Conservation (phyloP, 2,797 vertebrate genomes). For the Galago senegalensis region DNA sequence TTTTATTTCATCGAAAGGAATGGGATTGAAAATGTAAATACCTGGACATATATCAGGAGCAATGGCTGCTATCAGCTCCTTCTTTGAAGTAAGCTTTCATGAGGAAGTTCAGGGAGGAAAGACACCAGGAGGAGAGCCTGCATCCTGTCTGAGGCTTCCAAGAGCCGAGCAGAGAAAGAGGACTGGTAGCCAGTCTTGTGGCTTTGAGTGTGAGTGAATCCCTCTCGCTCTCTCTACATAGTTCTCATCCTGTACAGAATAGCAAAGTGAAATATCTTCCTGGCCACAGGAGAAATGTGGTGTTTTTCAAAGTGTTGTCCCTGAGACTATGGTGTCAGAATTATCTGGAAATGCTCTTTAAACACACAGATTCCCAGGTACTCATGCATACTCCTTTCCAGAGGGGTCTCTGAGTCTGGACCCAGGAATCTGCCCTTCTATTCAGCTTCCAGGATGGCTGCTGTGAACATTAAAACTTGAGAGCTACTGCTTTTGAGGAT, state of each 20-base stretch:
- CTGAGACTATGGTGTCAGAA: background rate
- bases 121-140: background rate
- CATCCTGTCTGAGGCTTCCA: background rate
- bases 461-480: background rate
- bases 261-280: background rate
- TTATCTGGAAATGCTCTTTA: background rate
- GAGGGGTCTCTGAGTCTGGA: background rate
- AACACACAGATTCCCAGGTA: background rate
- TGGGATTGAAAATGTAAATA: background rate
- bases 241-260: background rate
- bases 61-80: background rate
- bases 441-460: background rate
- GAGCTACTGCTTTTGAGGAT: background rate
- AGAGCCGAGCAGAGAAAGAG: background rate
- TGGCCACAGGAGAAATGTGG: background rate
- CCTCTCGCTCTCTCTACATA: background rate
- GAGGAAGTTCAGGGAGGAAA: background rate
- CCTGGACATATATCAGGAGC: background rate
- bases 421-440: background rate
- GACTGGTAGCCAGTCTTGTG: no score
- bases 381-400: background rate
- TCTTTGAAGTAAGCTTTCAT: conserved; percentile 11
- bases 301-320: background rate
- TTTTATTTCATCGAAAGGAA: background rate
- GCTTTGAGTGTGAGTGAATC: background rate